These are phyloP conservation scores for Drosophila takahashii DNA, from an alignment of 1,140 invertebrate species.

Conservation along the genomic window DNA sequence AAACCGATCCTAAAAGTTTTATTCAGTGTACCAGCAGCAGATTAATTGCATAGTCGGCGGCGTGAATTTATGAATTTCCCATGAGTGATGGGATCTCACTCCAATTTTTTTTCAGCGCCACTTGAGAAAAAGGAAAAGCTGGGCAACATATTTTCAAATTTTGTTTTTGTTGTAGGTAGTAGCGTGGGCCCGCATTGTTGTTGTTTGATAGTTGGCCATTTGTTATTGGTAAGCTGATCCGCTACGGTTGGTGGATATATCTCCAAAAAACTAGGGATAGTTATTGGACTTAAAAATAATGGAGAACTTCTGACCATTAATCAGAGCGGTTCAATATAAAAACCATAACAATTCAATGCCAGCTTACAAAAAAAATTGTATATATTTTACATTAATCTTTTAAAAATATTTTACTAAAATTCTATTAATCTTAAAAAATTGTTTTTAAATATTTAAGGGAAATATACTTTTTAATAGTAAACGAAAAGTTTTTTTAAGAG, in stretches of 20 bases:
- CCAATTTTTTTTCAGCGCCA: slow-evolving; percentile 45
- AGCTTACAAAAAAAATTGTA: background rate
- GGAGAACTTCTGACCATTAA: slow-evolving; percentile 16
- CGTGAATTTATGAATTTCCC: slow-evolving; percentile 75
- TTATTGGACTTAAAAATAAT: slow-evolving; percentile 1
- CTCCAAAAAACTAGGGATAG: slow-evolving; percentile 17
- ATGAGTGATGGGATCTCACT: slow-evolving; percentile 59
- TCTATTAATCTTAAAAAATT: too few relatives aligned
- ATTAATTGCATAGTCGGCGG: slow-evolving; percentile 65
- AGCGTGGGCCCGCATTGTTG: slow-evolving; percentile 71
- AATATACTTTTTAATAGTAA: too few relatives aligned
- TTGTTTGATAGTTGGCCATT: slow-evolving; percentile 54
- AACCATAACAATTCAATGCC: background rate
- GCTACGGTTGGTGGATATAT: slow-evolving; percentile 32
- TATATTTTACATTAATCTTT: too few relatives aligned
- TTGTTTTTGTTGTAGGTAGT: background rate
- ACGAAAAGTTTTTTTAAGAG: too few relatives aligned
- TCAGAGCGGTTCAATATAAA: slow-evolving; percentile 10
- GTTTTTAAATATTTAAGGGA: too few relatives aligned
- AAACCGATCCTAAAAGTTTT: slow-evolving; percentile 1
- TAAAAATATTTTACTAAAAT: too few relatives aligned
- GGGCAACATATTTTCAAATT: slow-evolving; percentile 26
- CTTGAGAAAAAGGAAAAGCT: slow-evolving; percentile 48
- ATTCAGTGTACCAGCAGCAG: slow-evolving; percentile 29
- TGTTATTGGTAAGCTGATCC: slow-evolving; percentile 68